Conservation (phyloP, 1,140 invertebrate species). For the Drosophila sturtevanti region DNA sequence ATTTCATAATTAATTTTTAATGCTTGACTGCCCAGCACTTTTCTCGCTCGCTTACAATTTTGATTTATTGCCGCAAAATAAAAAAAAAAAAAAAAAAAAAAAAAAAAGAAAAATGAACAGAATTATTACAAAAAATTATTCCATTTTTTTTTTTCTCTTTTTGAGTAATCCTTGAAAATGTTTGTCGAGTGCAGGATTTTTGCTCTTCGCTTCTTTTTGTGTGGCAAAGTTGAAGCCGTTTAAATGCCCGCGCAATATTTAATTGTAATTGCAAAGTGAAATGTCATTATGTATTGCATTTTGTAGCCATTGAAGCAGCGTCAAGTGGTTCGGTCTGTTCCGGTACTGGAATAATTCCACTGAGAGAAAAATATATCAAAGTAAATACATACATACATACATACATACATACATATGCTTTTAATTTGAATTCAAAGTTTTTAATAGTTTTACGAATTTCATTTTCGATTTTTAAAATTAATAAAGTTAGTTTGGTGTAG, state of each 20-base stretch:
- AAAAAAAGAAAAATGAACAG: neutral
- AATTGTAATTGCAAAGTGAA: conserved; percentile 79
- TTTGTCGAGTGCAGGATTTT: conserved; percentile 62
- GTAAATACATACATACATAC: too few relatives aligned
- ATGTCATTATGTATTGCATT: conserved; percentile 80
- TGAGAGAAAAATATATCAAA: conserved; percentile 1
- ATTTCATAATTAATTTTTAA: conserved; percentile 80
- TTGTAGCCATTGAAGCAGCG: conserved; percentile 79
- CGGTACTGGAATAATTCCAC: conserved; percentile 22
- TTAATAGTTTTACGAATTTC: too few relatives aligned
- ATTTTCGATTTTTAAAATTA: too few relatives aligned
- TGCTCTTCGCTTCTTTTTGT: conserved; percentile 18
- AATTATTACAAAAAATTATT: conserved; percentile 32
- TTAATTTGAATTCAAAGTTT: too few relatives aligned
- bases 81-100: conserved; percentile 1
- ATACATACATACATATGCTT: too few relatives aligned
- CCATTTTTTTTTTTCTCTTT: conserved; percentile 27
- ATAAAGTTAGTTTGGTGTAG: too few relatives aligned
- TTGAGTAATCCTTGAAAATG: conserved; percentile 69
- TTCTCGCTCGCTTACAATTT: conserved; percentile 44
- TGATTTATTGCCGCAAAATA: conserved; percentile 55
- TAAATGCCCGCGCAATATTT: conserved; percentile 72
- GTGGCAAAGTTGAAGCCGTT: conserved; percentile 68
- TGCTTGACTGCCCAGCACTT: conserved; percentile 67
- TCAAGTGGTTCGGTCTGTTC: conserved; percentile 62